These are phyloP conservation scores for Merluccius polli DNA, from an alignment of 2,797 vertebrate species.

Conservation along the genomic window DNA sequence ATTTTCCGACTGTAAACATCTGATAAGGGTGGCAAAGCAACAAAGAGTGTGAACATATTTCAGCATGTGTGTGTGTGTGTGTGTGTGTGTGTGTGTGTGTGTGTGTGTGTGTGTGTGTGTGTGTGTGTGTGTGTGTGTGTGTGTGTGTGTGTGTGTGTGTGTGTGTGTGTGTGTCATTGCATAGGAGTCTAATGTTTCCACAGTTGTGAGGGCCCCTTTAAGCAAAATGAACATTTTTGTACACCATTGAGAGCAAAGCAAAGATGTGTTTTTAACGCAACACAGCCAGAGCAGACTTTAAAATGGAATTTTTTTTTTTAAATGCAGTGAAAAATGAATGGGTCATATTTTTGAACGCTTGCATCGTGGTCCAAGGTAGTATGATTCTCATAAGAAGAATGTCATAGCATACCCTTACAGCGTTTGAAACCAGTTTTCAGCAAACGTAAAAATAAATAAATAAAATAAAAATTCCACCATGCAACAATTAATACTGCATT, in stretches of 20 bases:
- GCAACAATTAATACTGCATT: conserved; percentile 13
- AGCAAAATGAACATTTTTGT: conserved; percentile 40
- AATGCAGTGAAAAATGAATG: conserved; percentile 29
- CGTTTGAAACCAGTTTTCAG: conserved; percentile 40
- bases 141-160: conserved; percentile 6
- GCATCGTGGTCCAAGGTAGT: conserved; percentile 66
- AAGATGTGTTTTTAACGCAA: conserved; percentile 8
- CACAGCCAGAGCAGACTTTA: background rate
- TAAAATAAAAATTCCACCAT: conserved; percentile 30
- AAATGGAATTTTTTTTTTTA: background rate
- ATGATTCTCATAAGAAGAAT: conserved; percentile 59
- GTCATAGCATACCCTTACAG: conserved; percentile 49
- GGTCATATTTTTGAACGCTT: conserved; percentile 33
- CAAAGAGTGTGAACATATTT: conserved; percentile 65
- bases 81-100: too few species aligned
- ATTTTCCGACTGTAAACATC: conserved; percentile 65
- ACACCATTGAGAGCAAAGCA: conserved; percentile 49
- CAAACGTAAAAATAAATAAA: conserved; percentile 10
- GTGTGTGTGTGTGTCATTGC: conserved; percentile 7
- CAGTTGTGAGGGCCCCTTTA: conserved; percentile 47
- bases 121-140: too few species aligned
- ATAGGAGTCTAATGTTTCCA: conserved; percentile 23
- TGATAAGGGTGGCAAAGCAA: conserved; percentile 59
- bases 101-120: too few species aligned
- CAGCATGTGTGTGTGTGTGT: conserved; percentile 56